Percentiles rank a stretch among this genome's conserved stretches.
These are phyloP conservation scores for Cariama cristata DNA, from an alignment of 2,113 vertebrate genomes.

Conservation along the genomic window DNA sequence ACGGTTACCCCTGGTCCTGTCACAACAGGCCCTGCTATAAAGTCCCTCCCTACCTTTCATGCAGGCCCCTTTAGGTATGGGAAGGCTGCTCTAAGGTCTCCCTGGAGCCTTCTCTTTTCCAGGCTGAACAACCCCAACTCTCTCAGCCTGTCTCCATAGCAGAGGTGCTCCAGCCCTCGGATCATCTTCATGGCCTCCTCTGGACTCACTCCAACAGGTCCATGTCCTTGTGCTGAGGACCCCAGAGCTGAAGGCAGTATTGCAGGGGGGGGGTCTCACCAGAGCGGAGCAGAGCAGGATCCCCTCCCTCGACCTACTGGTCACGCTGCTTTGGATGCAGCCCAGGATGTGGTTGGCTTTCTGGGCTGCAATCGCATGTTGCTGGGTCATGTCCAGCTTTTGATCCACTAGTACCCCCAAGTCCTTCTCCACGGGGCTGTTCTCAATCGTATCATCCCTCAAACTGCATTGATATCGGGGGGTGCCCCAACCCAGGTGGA, in stretches of 20 bases:
- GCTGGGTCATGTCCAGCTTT: neutral
- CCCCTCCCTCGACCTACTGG: neutral
- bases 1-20: too few species aligned
- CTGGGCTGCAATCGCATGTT: too few species aligned
- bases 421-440: neutral
- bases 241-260: neutral
- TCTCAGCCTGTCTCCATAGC: neutral
- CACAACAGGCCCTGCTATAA: too few species aligned
- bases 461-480: neutral
- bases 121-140: neutral
- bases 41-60: too few species aligned
- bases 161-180: neutral
- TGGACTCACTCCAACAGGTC: neutral
- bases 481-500: neutral
- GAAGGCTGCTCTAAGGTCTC: too few species aligned
- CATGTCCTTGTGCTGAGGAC: neutral
- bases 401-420: neutral
- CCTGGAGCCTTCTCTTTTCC: too few species aligned
- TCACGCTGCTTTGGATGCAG: neutral
- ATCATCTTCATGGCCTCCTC: neutral
- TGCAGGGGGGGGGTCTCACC: neutral
- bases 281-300: neutral
- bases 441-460: neutral
- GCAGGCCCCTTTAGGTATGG: too few species aligned
- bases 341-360: neutral